phyloP scores from a whole-genome alignment of 2,113 vertebrate species.

The Crotalus helleri region DNA sequence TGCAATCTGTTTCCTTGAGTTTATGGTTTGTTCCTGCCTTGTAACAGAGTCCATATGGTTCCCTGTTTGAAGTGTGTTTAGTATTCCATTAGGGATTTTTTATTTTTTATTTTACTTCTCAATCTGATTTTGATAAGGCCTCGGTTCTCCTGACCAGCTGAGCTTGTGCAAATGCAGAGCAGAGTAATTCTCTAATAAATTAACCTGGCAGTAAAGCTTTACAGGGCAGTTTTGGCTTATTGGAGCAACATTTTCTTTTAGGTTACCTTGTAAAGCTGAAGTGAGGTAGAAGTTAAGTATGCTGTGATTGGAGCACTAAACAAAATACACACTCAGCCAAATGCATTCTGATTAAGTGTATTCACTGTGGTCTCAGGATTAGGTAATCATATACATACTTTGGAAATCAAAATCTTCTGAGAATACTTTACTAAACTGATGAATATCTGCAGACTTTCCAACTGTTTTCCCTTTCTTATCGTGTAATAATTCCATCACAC shows the following conservation, averaged over 20 bases:
- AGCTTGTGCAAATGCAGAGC: constrained; percentile 70
- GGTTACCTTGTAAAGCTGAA: constrained; percentile 66
- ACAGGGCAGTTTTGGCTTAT: constrained; percentile 64
- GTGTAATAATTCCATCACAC: constrained; percentile 3
- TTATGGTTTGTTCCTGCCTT: constrained; percentile 65
- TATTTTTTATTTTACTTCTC: constrained; percentile 61
- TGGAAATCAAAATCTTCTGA: constrained; percentile 44
- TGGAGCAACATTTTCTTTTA: constrained; percentile 67
- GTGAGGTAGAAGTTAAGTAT: constrained; percentile 50
- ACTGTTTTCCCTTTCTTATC: constrained; percentile 35
- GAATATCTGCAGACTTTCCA: constrained; percentile 31
- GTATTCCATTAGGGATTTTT: constrained; percentile 72
- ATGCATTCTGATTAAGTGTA: constrained; percentile 43
- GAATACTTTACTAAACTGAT: constrained; percentile 32
- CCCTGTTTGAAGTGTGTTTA: constrained; percentile 77
- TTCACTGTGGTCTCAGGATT: constrained; percentile 57
- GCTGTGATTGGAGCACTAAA: constrained; percentile 49
- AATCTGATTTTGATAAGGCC: constrained; percentile 75
- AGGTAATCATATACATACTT: constrained; percentile 44
- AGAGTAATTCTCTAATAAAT: constrained; percentile 61
- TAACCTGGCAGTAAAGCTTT: constrained; percentile 66
- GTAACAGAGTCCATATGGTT: constrained; percentile 78
- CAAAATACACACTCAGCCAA: constrained; percentile 53
- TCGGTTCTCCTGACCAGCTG: constrained; percentile 65
- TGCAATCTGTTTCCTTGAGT: constrained; percentile 43